Percentiles rank a stretch among this genome's conserved stretches.
Conservation (phyloP, 2,888 invertebrate species). For the Phanerotoma sp. region DNA sequence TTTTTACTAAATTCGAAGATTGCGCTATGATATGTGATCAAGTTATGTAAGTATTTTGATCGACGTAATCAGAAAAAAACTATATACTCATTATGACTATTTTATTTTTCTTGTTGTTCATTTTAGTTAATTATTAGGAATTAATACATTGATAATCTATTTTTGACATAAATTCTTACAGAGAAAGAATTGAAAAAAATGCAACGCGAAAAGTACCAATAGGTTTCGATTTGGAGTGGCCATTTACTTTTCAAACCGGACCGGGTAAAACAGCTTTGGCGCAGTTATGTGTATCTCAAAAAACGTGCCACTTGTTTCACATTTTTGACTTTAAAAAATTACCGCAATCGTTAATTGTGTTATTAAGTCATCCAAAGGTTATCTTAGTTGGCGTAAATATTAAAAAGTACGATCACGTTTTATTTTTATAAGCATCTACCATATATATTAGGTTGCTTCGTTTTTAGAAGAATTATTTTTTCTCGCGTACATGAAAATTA, state of each 20-base stretch:
- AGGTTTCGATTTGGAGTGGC: slow-evolving; percentile 71
- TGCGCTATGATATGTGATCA: slow-evolving; percentile 48
- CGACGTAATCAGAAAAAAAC: no score
- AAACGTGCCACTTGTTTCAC: slow-evolving; percentile 63
- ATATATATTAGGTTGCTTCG: slow-evolving; percentile 1
- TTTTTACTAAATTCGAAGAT: slow-evolving; percentile 42
- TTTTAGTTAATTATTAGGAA: slow-evolving; percentile 8
- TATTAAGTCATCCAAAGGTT: slow-evolving; percentile 63
- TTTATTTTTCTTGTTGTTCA: neutral
- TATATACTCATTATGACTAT: neutral
- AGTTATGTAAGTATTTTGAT: slow-evolving; percentile 43
- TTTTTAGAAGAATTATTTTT: neutral
- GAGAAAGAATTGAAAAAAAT: slow-evolving; percentile 28
- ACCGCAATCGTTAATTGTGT: slow-evolving; percentile 61
- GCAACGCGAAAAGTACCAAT: slow-evolving; percentile 57
- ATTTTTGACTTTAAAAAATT: slow-evolving; percentile 61
- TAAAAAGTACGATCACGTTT: slow-evolving; percentile 64
- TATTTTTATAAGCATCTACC: no score
- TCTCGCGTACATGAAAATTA: no score
- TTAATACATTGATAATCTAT: slow-evolving; percentile 3
- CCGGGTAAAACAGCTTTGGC: slow-evolving; percentile 65
- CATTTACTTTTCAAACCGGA: slow-evolving; percentile 61
- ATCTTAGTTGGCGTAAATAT: slow-evolving; percentile 66
- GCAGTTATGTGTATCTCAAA: slow-evolving; percentile 63
- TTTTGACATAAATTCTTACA: slow-evolving; percentile 37